Base-by-base conservation (phyloP, 2,797 vertebrate genomes). In the Alca torda region DNA sequence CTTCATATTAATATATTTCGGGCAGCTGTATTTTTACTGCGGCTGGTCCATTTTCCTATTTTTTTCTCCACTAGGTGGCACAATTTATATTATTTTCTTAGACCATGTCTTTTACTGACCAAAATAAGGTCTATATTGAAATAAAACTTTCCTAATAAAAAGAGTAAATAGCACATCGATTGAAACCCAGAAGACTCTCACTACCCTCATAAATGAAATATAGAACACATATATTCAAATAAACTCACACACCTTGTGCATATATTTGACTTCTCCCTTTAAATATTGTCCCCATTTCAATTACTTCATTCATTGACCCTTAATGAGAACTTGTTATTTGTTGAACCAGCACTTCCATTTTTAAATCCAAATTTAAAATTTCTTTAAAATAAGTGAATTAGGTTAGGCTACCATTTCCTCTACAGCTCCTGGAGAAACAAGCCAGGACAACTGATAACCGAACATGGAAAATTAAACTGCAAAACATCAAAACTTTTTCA, bases 1-100 rank as follows among this genome's bases (percentile, higher is more conserved):
- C 23, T 57, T 93, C 45, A 35, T 6, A 75, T 7, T 45, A 61
- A 35, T 13, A 7, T 16, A 51, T 28, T 69, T 64, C 4, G 25
- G 37, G 41, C 25, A 54, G 16, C 6, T 63, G 19, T 8, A 64
- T 46, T 65, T 72, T 50, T 21, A 16, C 9, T 9, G 57, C 13
- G 11, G 33, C 51, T 68, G 13, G 21, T 91, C 79, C 20, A 13
- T 39, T 61, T 37, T 18, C 57, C 48, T 54, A 23, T 67, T 75
- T 91, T 89, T 91, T 79, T 41, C 16, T 73, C 97, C 98, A 98
- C 97, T 97, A 98, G 98, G 95, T 98, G 98, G 95, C 98, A 94
- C 41, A 92, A 97, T 97, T 97, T 97, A 53, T 97, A 96, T 30
- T 97, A 74, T 85, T 98, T 97, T 98, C 91, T 87, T 93, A 60